These are phyloP conservation scores for Synanceia verrucosa DNA, from an alignment of 2,797 vertebrate species.

Conservation along the genomic window DNA sequence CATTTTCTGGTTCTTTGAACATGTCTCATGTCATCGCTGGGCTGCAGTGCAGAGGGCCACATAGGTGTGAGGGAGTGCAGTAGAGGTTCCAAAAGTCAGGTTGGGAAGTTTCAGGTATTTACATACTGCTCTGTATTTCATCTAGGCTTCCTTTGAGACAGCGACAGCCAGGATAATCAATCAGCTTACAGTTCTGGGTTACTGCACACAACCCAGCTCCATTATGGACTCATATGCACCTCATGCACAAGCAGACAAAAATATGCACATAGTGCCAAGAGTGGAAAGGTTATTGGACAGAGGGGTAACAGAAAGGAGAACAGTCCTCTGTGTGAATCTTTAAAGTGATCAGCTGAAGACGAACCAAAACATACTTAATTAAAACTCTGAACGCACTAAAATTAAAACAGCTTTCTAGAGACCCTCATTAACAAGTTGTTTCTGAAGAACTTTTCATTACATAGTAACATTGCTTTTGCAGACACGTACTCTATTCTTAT, in stretches of 20 bases:
- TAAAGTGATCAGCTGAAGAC: slow-evolving; percentile 51
- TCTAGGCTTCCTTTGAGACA: slow-evolving; percentile 63
- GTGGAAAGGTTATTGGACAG: slow-evolving; percentile 38
- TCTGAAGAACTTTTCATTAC: slow-evolving; percentile 37
- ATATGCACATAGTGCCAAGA: slow-evolving; percentile 22
- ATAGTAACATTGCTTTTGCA: slow-evolving; percentile 14
- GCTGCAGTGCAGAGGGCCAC: slow-evolving; percentile 58
- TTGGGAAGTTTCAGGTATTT: slow-evolving; percentile 68
- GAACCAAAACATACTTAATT: slow-evolving; percentile 56
- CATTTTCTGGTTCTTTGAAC: slow-evolving; percentile 66
- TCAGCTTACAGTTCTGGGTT: slow-evolving; percentile 69
- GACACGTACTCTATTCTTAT: background rate
- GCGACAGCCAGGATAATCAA: slow-evolving; percentile 71
- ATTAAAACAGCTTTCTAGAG: slow-evolving; percentile 43
- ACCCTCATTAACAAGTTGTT: slow-evolving; percentile 53
- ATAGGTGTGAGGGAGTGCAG: slow-evolving; percentile 54
- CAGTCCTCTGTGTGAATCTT: slow-evolving; percentile 46
- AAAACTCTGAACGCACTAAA: slow-evolving; percentile 43
- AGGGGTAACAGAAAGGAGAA: slow-evolving; percentile 39
- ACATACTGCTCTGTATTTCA: slow-evolving; percentile 74
- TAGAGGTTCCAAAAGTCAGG: slow-evolving; percentile 42
- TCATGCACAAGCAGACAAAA: background rate
- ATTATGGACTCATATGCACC: slow-evolving; percentile 23
- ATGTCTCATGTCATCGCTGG: slow-evolving; percentile 35
- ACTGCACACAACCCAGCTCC: slow-evolving; percentile 31